A percentile compares a stretch with the other conserved stretches of the same genome.
Evolutionary conservation across 2,888 invertebrate species (phyloP).

Genomic region (Drosophila meridionalis): DNA sequence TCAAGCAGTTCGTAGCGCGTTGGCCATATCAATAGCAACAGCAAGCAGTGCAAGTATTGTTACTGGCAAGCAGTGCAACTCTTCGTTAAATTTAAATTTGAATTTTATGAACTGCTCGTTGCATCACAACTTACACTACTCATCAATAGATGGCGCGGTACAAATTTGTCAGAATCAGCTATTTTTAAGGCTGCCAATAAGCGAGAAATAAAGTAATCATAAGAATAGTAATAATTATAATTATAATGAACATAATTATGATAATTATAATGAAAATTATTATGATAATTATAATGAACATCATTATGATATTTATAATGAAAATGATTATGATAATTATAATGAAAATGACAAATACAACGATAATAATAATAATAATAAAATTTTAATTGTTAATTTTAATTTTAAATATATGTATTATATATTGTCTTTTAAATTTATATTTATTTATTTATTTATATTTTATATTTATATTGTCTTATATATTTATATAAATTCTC

Average conservation of each 20-base stretch:
- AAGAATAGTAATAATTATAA: no score
- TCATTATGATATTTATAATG: neutral
- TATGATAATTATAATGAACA: no score
- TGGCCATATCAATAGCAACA: no score
- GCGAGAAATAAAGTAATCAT: neutral
- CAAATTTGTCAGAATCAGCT: neutral
- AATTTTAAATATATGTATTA: no score
- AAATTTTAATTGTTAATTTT: no score
- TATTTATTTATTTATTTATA: neutral
- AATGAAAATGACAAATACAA: neutral
- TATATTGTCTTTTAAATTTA: neutral
- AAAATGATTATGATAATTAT: neutral
- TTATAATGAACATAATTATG: no score
- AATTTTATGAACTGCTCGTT: neutral
- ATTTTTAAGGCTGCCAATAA: neutral
- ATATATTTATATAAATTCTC: neutral
- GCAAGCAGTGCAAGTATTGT: no score
- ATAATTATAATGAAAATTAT: no score
- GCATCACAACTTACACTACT: neutral
- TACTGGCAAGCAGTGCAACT: no score
- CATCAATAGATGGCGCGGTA: neutral
- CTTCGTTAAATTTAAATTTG: no score
- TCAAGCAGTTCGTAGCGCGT: neutral
- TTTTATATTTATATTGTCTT: neutral
- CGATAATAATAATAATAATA: neutral